Evolutionary conservation across 2,113 vertebrate genomes (phyloP), one percentile per base, ranked within the genome.

Genomic region (Ceyx cyanopectus): DNA sequence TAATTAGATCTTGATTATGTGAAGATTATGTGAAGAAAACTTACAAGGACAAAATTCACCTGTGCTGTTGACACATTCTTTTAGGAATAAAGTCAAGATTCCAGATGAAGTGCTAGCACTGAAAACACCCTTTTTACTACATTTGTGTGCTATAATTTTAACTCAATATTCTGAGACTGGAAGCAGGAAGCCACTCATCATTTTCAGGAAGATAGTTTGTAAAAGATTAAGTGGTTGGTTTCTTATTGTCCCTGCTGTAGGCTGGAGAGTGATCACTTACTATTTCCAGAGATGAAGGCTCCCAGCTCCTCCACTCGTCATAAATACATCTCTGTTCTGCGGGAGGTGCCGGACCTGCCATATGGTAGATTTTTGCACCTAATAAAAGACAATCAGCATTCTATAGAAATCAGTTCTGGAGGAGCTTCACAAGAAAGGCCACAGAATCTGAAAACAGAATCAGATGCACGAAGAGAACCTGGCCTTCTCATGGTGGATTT

Each of bases 201-300:
- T 63, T 87, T 73, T 79, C 65, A 93, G 30, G 54, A 89, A 51
- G 12, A 34, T 27, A 80, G 29, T 32, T 93, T 62, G 70, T 60
- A 81, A 69, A 82, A 74, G 46, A 82, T 20, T 6, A 50, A 78
- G 62, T 9, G 5, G 13, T 30, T 56, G 5, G 22, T 77, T 95
- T 83, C 65, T 68, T 23, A 54, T 48, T 82, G 12, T 29, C 45
- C 50, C 34, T 34, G 5, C 14, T 5, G 24, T 10, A 63, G 81
- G 12, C 27, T 40, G 23, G 50, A 92, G 23, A 80, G 51, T 1
- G 4, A 72, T 75, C 56, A 98, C 99, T 99, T 97, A 99, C 99
- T 99, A 99, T 97, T 99, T 99, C 99, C 99, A 99, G 54, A 99
- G 98, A 95, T 99, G 98, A 29, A 99, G 98, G 96, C 98, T 98